A percentile compares a stretch with the other conserved stretches of the same genome.
Evolutionary conservation across 1,140 invertebrate species (phyloP).

Genomic region (Ceratosolen fusciceps): DNA sequence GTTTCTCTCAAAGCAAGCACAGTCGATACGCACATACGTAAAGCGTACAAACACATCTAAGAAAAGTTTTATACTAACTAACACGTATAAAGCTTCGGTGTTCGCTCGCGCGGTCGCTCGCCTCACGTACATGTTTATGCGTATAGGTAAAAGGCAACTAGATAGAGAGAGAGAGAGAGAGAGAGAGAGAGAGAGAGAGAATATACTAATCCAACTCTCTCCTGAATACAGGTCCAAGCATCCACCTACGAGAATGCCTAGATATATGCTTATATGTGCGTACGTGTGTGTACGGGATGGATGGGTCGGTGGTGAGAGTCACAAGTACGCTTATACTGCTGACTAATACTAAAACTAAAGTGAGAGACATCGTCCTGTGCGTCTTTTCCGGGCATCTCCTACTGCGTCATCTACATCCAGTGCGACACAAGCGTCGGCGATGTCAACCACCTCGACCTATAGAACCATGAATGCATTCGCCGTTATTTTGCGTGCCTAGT

Average conservation of each 20-base stretch:
- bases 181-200: slow-evolving; percentile 26
- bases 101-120: not conserved
- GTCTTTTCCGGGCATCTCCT: not conserved
- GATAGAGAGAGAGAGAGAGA: slow-evolving; percentile 5
- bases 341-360: slow-evolving; percentile 1
- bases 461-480: not conserved
- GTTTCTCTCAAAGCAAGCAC: slow-evolving; percentile 47
- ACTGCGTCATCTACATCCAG: not conserved
- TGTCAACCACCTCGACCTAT: slow-evolving; percentile 27
- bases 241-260: too few relatives aligned
- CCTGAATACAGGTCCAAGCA: not conserved
- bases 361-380: not conserved
- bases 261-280: not conserved
- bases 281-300: not conserved
- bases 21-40: slow-evolving; percentile 61
- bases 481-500: not conserved
- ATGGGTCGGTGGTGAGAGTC: not conserved
- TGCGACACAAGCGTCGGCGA: not conserved
- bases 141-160: not conserved
- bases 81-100: not conserved
- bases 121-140: not conserved
- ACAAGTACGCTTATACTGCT: not conserved
- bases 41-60: slow-evolving; percentile 58
- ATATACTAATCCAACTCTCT: slow-evolving; percentile 55
- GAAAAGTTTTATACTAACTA: slow-evolving; percentile 71